phyloP scores from a whole-genome alignment of 2,113 vertebrate genomes.

The Canis aureus region DNA sequence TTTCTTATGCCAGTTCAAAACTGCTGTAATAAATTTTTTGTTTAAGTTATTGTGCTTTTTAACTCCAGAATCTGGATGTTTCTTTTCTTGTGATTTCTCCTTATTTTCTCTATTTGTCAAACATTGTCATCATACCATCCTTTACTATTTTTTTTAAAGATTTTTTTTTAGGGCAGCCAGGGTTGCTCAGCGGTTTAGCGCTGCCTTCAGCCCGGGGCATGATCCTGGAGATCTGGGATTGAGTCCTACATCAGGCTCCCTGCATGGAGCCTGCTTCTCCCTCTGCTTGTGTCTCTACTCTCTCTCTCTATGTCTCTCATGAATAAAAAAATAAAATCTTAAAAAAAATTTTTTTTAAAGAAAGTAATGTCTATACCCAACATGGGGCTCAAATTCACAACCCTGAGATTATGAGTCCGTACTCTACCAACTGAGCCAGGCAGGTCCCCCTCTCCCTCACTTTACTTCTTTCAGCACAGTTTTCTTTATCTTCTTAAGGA shows the following conservation, averaged over 20 bases:
- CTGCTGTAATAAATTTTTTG: background rate
- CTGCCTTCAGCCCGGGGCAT: too few relatives aligned
- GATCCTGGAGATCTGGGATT: too few relatives aligned
- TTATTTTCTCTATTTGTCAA: background rate
- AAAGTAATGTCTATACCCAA: background rate
- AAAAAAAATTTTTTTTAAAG: background rate
- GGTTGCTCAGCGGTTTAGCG: too few relatives aligned
- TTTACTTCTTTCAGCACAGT: background rate
- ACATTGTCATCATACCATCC: background rate
- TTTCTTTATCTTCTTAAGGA: background rate
- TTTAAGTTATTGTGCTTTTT: background rate
- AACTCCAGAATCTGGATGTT: conserved; percentile 10
- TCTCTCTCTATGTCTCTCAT: too few relatives aligned
- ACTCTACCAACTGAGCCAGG: background rate
- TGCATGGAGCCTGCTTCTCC: too few relatives aligned
- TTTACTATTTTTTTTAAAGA: background rate
- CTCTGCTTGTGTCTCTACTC: too few relatives aligned
- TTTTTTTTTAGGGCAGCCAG: background rate
- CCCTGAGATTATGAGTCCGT: background rate
- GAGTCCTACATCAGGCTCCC: too few relatives aligned
- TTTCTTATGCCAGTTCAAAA: background rate
- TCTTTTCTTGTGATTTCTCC: background rate
- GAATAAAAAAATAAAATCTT: too few relatives aligned
- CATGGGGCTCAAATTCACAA: background rate
- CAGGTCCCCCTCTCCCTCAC: rapidly evolving